Conservation (phyloP, 2,888 invertebrate species). For the Agriopis leucophaearia region DNA sequence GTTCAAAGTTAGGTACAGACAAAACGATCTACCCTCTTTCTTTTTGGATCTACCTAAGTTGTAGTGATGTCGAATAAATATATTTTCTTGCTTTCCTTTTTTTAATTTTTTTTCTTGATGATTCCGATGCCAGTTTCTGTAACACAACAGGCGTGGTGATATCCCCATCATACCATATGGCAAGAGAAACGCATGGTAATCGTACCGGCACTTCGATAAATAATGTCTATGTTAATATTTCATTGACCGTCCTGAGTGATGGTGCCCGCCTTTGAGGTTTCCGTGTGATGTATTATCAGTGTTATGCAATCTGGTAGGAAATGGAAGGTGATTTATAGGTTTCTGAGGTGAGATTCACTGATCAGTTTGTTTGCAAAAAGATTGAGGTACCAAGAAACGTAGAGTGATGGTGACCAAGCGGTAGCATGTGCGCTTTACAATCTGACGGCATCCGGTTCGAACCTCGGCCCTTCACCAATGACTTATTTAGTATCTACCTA, state of each 20-base stretch:
- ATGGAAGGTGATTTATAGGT: constrained; percentile 21
- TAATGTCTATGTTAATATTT: constrained; percentile 69
- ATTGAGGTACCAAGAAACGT: not conserved
- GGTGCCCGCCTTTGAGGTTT: constrained; percentile 46
- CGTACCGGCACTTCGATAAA: constrained; percentile 66
- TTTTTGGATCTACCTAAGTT: too few species aligned
- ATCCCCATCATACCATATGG: constrained; percentile 40
- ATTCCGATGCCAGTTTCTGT: not conserved
- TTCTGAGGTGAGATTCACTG: constrained; percentile 10
- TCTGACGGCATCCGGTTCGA: too few species aligned
- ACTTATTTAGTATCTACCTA: too few species aligned
- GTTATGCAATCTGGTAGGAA: constrained; percentile 25
- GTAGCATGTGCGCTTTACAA: too few species aligned
- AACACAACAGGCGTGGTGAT: constrained; percentile 6
- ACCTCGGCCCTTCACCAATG: too few species aligned
- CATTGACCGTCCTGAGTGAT: constrained; percentile 56
- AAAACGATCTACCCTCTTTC: too few species aligned
- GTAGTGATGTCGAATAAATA: too few species aligned
- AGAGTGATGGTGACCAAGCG: not conserved
- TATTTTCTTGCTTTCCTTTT: too few species aligned
- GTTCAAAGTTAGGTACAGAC: too few species aligned
- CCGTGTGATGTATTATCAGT: constrained; percentile 34
- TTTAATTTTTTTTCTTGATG: not conserved
- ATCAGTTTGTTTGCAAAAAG: constrained; percentile 5
- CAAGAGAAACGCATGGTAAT: constrained; percentile 73